Percentiles rank a stretch among this genome's conserved stretches.
These are phyloP conservation scores for Polydrusus pterygomalis DNA, from an alignment of 2,888 invertebrate genomes.

Conservation along the genomic window DNA sequence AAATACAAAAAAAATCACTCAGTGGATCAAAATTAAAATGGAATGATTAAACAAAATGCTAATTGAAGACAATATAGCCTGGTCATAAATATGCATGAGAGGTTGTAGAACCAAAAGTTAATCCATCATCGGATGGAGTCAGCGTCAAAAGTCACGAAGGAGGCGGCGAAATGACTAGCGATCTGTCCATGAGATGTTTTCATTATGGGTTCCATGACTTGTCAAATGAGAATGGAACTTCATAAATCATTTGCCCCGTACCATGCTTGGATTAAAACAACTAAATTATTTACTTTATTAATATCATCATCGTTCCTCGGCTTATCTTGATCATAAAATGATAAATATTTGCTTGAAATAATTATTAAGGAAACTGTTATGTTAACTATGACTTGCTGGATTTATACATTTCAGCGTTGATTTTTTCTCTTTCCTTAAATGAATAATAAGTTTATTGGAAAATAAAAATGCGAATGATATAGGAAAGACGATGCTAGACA, in stretches of 20 bases:
- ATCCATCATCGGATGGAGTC: conserved; percentile 70
- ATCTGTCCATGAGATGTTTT: conserved; percentile 73
- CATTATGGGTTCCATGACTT: conserved; percentile 73
- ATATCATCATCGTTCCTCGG: conserved; percentile 25
- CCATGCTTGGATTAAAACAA: conserved; percentile 45
- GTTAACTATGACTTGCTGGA: conserved; percentile 11
- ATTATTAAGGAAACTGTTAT: conserved; percentile 5
- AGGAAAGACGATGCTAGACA: too few species aligned
- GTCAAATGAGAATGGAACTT: conserved; percentile 63
- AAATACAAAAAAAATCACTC: conserved; percentile 44
- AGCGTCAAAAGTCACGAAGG: conserved; percentile 73
- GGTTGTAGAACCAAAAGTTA: conserved; percentile 63
- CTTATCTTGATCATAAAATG: conserved; percentile 24
- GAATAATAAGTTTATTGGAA: not conserved
- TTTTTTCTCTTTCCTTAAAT: not conserved
- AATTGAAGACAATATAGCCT: conserved; percentile 69
- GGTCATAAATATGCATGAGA: conserved; percentile 68
- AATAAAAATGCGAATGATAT: too few species aligned
- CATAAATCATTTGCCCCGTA: conserved; percentile 52
- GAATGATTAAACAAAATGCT: conserved; percentile 71
- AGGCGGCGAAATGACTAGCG: conserved; percentile 73
- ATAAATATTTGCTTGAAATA: conserved; percentile 23
- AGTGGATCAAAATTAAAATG: conserved; percentile 55
- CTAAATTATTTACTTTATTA: conserved; percentile 50
- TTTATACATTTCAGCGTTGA: conserved; percentile 2